Percentiles rank a stretch among this genome's conserved stretches.
phyloP scores from a whole-genome alignment of 2,797 vertebrate genomes.

The Sebastes hubbsi region DNA sequence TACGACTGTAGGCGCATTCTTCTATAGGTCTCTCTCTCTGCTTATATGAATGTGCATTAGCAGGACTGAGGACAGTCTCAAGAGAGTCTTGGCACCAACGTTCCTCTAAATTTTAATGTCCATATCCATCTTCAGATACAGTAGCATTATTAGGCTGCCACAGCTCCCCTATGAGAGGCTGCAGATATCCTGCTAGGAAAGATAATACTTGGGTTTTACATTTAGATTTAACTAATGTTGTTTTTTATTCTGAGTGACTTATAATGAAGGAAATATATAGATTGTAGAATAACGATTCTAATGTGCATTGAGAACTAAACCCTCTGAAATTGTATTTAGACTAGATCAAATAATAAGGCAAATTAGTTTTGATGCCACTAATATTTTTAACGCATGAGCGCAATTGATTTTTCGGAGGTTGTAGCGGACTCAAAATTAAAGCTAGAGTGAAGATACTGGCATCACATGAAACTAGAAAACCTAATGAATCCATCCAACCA shows the following conservation, averaged over 20 bases:
- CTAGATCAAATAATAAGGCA: neutral
- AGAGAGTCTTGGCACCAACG: constrained; percentile 30
- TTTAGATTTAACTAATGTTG: constrained; percentile 40
- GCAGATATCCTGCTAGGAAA: constrained; percentile 35
- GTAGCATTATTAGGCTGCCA: constrained; percentile 56
- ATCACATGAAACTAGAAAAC: neutral
- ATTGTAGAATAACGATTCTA: neutral
- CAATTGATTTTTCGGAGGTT: too few species aligned
- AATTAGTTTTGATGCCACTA: too few species aligned
- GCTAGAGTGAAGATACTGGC: too few species aligned
- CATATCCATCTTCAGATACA: constrained; percentile 60
- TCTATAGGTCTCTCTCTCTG: constrained; percentile 17
- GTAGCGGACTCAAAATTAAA: too few species aligned
- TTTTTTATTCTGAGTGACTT: neutral
- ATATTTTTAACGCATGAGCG: too few species aligned
- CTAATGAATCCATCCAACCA: too few species aligned
- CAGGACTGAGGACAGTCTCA: constrained; percentile 2
- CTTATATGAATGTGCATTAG: constrained; percentile 17
- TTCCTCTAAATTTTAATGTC: constrained; percentile 64
- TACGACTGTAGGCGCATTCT: neutral
- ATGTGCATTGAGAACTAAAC: neutral
- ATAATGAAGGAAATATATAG: neutral
- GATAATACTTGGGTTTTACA: constrained; percentile 48
- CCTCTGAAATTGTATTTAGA: neutral
- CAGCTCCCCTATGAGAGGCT: constrained; percentile 32